These are phyloP conservation scores for Elephas maximus DNA, from an alignment of 2,113 vertebrate genomes.

Conservation along the genomic window DNA sequence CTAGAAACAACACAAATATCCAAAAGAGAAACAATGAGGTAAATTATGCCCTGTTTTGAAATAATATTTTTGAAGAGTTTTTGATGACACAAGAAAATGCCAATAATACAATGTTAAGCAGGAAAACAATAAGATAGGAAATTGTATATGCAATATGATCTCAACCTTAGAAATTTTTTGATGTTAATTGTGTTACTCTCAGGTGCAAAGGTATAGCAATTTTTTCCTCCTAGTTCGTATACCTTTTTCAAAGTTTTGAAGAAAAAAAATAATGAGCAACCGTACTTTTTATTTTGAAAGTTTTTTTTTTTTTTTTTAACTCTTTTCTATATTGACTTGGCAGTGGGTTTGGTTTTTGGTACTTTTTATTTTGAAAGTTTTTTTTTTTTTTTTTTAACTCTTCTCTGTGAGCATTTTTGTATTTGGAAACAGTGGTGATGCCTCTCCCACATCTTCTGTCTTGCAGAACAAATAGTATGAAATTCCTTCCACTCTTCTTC, in stretches of 20 bases:
- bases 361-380: not conserved
- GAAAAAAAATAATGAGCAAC: not conserved
- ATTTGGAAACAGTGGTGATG: not conserved
- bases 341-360: too few species aligned
- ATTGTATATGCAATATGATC: not conserved
- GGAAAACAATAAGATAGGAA: not conserved
- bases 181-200: not conserved
- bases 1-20: not conserved
- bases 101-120: not conserved
- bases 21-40: not conserved
- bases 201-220: not conserved
- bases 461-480: not conserved
- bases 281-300: not conserved
- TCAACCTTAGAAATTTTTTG: not conserved
- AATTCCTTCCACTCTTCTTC: not conserved
- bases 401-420: not conserved
- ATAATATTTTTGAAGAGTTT: not conserved
- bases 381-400: not conserved
- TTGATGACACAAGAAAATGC: not conserved
- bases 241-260: slow-evolving; percentile 7
- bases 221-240: not conserved
- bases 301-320: not conserved
- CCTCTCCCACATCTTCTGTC: not conserved
- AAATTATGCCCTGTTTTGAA: not conserved
- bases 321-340: not conserved